phyloP scores from a whole-genome alignment of 2,888 invertebrate species.

The Xanthia togata region DNA sequence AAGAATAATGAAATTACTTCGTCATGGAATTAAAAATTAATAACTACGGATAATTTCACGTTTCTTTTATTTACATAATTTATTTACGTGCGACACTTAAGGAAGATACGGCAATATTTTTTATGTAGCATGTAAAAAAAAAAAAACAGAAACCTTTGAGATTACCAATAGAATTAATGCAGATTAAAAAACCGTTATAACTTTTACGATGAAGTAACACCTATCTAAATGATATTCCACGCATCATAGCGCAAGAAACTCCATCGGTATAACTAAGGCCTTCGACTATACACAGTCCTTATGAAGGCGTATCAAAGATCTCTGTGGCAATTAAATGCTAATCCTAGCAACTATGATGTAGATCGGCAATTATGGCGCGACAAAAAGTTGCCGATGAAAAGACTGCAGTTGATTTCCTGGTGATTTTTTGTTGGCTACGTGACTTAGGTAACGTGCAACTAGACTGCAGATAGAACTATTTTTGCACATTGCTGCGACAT shows the following conservation, averaged over 20 bases:
- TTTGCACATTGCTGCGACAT: not conserved
- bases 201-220: slow-evolving; percentile 24
- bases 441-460: not conserved
- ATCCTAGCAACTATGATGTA: slow-evolving; percentile 70
- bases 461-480: not conserved
- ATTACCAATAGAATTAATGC: not conserved
- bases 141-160: not conserved
- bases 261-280: slow-evolving; percentile 65
- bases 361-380: slow-evolving; percentile 35
- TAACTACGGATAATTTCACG: not conserved
- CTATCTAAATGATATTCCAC: slow-evolving; percentile 19
- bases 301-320: slow-evolving; percentile 73
- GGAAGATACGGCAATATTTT: not conserved
- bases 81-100: not conserved
- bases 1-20: not conserved
- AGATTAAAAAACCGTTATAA: not conserved
- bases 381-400: slow-evolving; percentile 44
- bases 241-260: slow-evolving; percentile 47
- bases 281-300: slow-evolving; percentile 69
- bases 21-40: not conserved
- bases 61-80: not conserved
- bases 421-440: not conserved
- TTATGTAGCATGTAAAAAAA: not conserved
- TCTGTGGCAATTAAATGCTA: slow-evolving; percentile 80
- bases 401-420: not conserved